Evolutionary conservation across 2,888 invertebrate genomes (phyloP), one percentile per base, ranked within the genome.

Genomic region (Erannis defoliaria): DNA sequence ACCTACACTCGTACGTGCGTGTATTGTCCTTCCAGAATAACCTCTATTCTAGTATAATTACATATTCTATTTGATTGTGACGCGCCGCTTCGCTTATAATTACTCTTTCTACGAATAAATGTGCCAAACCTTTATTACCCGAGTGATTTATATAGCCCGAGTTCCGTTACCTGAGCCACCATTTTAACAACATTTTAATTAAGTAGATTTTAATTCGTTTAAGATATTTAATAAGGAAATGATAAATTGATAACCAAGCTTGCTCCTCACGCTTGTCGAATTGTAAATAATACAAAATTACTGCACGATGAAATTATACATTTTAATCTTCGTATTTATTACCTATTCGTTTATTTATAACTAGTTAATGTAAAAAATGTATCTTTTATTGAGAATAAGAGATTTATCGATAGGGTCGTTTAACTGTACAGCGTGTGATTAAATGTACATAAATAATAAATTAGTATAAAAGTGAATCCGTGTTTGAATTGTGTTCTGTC

Each of bases 401-500:
- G 86, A 84, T 86, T 81, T 86, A 72, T 86, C 84, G 80, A 74
- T 75, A 84, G 78, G 71, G 75, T 78, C 72, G 77, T 82, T 80
- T 80, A 84, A 85, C 71, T 91, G 90, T 91, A 91, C 89, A 90
- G 85, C 78, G 85, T 87, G 86, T 88, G 84, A 85, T 87, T 88
- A 61, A 62, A 62, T 62, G 62, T 62, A 62, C 42, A 89, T 84
- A 81, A 81, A 89, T 86, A 86, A 88, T 86, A 87, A 87, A 90
- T 89, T 90, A 92, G 92, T 87, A 88, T 85, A 87, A 86, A 86
- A 86, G 76, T 66, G 67, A 40, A 62, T 55, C 62, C 18, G 16
- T 61, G 65, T 75, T 74, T 76, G 62, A 68, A 72, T 74, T 51
- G 29, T 45, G 26, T 2, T 46, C 37, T 42, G 40, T 46, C 8